Evolutionary conservation across 2,888 invertebrate species (phyloP), one percentile per base, ranked within the genome.

Genomic region (Patella depressa): DNA sequence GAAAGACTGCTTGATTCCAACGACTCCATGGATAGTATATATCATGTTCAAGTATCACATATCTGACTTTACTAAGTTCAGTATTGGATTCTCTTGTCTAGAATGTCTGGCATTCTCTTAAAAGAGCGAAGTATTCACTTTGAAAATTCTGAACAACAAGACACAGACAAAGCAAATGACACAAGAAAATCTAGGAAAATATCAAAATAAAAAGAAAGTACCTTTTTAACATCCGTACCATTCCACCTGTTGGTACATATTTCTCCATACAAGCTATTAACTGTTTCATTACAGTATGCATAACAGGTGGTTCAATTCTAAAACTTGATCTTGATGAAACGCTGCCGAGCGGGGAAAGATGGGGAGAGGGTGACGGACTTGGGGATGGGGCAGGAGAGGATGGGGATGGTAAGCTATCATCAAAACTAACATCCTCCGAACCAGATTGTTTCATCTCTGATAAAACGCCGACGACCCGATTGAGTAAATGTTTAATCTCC

Each of bases 241-340:
- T 34, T 11, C 90, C 90, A 19, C 85, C 87, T 11, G 77, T 75
- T 15, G 89, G 88, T 4, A 88, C 80, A 72, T 82, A 83, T 72
- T 85, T 86, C 73, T 88, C 86, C 79, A 89, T 76, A 9, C 79
- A 76, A 65, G 82, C 79, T 57, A 89, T 85, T 65, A 90, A 81
- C 3, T 86, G 84, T 74, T 89, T 89, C 83, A 89, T 83, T 45
- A 84, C 84, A 45, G 79, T 80, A 73, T 88, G 88, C 5, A 90
- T 73, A 4, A 81, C 82, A 29, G 86, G 86, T 72, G 80, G 82
- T 29, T 85, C 83, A 45, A 24, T 77, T 65, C 29, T 74, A 19
- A 17, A 45, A 59, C 69, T 55, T 55, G 57, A 29, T 45, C 53
- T 76, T 76, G 24, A 17, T 17, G 24, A 70, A 29, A 72, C 29